These are phyloP conservation scores for Notodromas monacha DNA, from an alignment of 2,888 invertebrate genomes.

Conservation along the genomic window DNA sequence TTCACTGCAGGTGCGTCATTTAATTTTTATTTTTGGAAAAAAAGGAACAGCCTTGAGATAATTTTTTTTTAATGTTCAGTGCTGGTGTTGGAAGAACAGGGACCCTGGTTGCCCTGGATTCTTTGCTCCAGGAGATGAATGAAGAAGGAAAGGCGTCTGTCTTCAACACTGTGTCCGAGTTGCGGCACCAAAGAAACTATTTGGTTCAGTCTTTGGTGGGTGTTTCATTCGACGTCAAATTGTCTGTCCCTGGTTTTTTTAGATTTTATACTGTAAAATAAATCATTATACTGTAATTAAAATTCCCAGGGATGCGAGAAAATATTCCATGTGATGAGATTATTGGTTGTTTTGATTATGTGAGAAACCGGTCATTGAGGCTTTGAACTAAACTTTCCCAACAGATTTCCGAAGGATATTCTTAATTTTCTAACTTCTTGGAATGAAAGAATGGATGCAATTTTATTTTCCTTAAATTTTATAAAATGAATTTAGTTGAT, in stretches of 20 bases:
- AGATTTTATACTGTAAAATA: conserved; percentile 4
- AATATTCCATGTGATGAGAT: no score
- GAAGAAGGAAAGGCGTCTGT: conserved; percentile 54
- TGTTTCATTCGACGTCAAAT: conserved; percentile 9
- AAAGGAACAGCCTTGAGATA: not conserved
- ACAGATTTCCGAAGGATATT: no score
- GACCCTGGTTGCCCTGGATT: conserved; percentile 67
- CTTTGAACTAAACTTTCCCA: no score
- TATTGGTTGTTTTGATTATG: no score
- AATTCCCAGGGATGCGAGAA: no score
- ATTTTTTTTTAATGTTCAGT: conserved; percentile 16
- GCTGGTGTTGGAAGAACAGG: conserved; percentile 85
- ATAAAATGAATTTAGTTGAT: no score
- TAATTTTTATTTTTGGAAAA: conserved; percentile 5
- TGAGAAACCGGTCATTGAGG: no score
- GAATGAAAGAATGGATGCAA: no score
- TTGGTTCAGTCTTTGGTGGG: conserved; percentile 56
- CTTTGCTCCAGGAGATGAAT: conserved; percentile 46
- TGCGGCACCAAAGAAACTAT: conserved; percentile 64
- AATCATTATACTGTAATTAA: no score
- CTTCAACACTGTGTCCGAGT: conserved; percentile 60
- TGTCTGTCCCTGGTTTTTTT: conserved; percentile 6
- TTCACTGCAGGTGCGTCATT: conserved; percentile 33
- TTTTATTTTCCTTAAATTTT: no score
- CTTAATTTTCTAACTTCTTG: no score